These are phyloP conservation scores for Cephus rjabovi DNA, from an alignment of 2,888 invertebrate species.

Conservation along the genomic window DNA sequence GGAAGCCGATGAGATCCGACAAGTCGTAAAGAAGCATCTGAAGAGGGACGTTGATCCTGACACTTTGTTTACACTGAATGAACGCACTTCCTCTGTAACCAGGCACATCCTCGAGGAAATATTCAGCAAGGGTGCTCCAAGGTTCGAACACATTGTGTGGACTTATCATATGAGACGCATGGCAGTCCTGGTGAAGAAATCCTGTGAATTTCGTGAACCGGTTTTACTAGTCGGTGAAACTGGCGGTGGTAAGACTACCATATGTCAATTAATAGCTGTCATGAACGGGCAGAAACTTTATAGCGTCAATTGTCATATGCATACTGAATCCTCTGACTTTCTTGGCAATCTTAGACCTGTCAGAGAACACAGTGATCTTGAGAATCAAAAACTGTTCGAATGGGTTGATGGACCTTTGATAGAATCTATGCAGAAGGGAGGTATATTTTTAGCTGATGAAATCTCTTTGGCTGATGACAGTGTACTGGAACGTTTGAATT, in stretches of 20 bases:
- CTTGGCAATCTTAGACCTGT: conserved; percentile 95
- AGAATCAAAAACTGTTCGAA: conserved; percentile 80
- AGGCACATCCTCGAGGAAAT: conserved; percentile 77
- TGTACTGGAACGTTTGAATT: conserved; percentile 96
- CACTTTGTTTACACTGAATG: conserved; percentile 77
- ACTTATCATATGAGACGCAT: conserved; percentile 90
- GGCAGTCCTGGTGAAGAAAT: conserved; percentile 83
- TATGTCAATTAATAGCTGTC: conserved; percentile 89
- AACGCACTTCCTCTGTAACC: conserved; percentile 82
- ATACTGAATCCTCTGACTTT: conserved; percentile 98
- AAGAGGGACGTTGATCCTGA: conserved; percentile 79
- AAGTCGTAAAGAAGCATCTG: conserved; percentile 83
- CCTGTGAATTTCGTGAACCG: conserved; percentile 92
- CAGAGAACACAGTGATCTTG: conserved; percentile 71
- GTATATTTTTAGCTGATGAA: conserved; percentile 95
- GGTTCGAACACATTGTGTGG: conserved; percentile 90
- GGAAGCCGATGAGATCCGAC: conserved; percentile 84
- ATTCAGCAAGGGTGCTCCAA: conserved; percentile 69
- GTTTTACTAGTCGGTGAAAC: conserved; percentile 97
- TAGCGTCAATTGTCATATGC: conserved; percentile 97
- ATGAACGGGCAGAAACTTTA: conserved; percentile 76
- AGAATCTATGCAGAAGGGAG: conserved; percentile 87
- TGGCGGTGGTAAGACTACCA: conserved; percentile 97
- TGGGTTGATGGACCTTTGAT: conserved; percentile 98
- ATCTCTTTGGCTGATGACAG: conserved; percentile 99